Conservation (phyloP, 2,113 vertebrate species). For the Amblyopsis rosae region DNA sequence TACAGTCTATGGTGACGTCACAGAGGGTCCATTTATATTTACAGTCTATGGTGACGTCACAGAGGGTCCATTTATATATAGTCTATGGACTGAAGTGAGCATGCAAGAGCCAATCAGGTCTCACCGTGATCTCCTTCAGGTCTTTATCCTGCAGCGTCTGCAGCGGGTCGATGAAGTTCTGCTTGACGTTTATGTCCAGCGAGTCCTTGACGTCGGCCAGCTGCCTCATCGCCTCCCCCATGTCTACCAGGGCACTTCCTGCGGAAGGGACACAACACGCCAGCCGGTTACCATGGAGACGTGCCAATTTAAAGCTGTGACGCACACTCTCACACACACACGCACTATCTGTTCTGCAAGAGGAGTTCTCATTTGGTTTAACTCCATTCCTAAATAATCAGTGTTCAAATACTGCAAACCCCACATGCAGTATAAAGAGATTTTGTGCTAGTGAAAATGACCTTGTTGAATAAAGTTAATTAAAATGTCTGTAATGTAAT, state of each 20-base stretch:
- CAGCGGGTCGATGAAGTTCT: conserved; percentile 92
- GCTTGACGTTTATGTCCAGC: conserved; percentile 91
- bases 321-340: neutral
- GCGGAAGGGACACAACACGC: neutral
- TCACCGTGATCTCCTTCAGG: conserved; percentile 91
- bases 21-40: too few relatives aligned
- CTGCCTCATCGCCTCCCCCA: conserved; percentile 91
- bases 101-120: neutral
- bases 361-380: too few relatives aligned
- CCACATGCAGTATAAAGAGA: too few relatives aligned
- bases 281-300: neutral
- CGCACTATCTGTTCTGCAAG: neutral
- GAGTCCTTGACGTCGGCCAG: conserved; percentile 94
- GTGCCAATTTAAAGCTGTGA: neutral
- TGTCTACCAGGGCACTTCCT: conserved; percentile 85
- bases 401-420: too few relatives aligned
- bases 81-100: too few relatives aligned
- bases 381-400: too few relatives aligned
- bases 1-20: too few relatives aligned
- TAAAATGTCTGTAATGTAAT: too few relatives aligned
- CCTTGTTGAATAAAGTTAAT: too few relatives aligned
- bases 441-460: too few relatives aligned
- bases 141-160: conserved; percentile 94
- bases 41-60: too few relatives aligned
- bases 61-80: too few relatives aligned